A percentile compares a stretch with the other conserved stretches of the same genome.
phyloP scores from a whole-genome alignment of 1,140 invertebrate genomes.

The Phthorimaea operculella region DNA sequence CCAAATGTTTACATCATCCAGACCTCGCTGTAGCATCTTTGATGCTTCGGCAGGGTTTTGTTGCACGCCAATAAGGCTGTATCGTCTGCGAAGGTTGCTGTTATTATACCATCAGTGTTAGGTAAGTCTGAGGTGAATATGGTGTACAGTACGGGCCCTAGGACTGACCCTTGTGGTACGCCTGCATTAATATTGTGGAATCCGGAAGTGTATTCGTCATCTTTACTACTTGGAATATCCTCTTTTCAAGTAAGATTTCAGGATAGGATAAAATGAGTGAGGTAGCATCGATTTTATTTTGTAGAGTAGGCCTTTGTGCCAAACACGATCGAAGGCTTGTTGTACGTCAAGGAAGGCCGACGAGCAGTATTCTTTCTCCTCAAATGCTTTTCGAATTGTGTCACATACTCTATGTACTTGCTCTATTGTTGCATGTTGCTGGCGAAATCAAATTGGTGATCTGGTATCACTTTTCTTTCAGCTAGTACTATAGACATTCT shows the following conservation, averaged over 20 bases:
- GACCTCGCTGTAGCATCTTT: background rate
- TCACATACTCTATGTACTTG: background rate
- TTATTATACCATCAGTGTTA: background rate
- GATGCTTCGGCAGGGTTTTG: background rate
- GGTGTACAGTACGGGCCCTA: background rate
- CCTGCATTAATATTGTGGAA: background rate
- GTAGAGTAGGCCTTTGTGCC: background rate
- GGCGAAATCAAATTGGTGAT: background rate
- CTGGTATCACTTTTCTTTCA: background rate
- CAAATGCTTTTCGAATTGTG: background rate
- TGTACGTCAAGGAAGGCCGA: background rate
- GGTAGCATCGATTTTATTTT: background rate
- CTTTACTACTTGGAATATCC: background rate
- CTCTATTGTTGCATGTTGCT: background rate
- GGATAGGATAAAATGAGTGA: background rate
- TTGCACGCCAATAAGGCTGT: background rate
- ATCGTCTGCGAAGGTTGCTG: background rate
- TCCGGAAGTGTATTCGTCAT: background rate
- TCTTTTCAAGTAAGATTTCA: background rate
- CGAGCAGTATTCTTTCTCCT: background rate
- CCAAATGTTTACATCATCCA: background rate
- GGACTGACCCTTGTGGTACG: background rate
- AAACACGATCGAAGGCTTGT: background rate
- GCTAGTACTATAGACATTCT: background rate
- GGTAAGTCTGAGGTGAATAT: background rate